phyloP scores from a whole-genome alignment of 2,797 vertebrate species.

The Oophaga sylvatica region DNA sequence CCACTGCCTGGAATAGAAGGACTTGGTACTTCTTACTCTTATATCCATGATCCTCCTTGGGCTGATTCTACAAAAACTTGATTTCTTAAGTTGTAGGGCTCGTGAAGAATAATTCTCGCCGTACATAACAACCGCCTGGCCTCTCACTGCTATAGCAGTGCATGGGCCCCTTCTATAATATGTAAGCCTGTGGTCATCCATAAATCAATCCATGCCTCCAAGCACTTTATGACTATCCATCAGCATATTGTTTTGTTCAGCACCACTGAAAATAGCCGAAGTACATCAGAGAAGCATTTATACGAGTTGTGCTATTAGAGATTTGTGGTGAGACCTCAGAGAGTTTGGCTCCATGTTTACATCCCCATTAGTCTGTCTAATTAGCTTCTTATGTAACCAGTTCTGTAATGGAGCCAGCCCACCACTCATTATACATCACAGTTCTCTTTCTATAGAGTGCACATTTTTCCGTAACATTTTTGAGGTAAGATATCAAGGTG shows the following conservation, averaged over 20 bases:
- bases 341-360: background rate
- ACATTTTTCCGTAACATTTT: constrained; percentile 3
- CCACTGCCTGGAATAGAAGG: no score
- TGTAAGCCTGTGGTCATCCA: no score
- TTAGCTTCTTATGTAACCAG: constrained; percentile 25
- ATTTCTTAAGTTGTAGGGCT: no score
- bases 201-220: no score
- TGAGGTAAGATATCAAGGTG: constrained; percentile 34
- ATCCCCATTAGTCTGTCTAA: constrained; percentile 31
- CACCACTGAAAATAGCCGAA: background rate
- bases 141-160: no score
- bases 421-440: constrained; percentile 28
- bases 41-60: no score
- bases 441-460: background rate
- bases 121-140: no score
- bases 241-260: background rate
- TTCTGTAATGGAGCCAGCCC: constrained; percentile 6
- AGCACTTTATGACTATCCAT: background rate
- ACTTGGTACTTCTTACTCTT: no score
- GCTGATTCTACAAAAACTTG: no score
- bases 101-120: no score
- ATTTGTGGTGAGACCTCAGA: constrained; percentile 9
- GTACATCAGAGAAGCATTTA: background rate
- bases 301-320: background rate
- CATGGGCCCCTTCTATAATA: no score